A percentile compares a stretch with the other conserved stretches of the same genome.
phyloP scores from a whole-genome alignment of 2,797 vertebrate species.

The Gila robusta region DNA sequence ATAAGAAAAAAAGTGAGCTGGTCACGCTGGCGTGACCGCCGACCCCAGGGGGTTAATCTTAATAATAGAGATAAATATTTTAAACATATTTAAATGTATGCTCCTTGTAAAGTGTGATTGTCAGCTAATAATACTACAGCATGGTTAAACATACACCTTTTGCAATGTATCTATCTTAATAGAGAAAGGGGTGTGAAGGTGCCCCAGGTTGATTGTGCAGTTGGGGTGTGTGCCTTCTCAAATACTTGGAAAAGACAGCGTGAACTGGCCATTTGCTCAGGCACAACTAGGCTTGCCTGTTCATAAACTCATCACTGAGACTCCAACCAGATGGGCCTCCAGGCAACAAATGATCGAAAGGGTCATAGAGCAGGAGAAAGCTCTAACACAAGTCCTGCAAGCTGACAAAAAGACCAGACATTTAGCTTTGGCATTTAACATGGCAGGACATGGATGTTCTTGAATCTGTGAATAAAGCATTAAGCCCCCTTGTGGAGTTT shows the following conservation, averaged over 20 bases:
- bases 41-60: too few relatives aligned
- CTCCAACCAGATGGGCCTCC: neutral
- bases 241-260: neutral
- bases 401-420: slow-evolving; percentile 7
- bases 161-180: neutral
- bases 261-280: neutral
- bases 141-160: neutral
- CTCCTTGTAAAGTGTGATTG: neutral
- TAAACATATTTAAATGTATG: too few relatives aligned
- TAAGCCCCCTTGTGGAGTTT: neutral
- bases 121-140: neutral
- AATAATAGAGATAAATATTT: too few relatives aligned
- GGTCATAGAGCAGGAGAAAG: neutral
- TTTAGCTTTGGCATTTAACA: neutral
- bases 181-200: neutral
- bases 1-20: too few relatives aligned
- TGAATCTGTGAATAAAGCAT: neutral
- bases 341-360: neutral
- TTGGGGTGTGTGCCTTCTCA: neutral
- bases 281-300: neutral
- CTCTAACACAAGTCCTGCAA: neutral
- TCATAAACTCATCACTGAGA: neutral
- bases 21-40: too few relatives aligned
- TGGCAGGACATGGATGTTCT: neutral
- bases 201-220: neutral